A percentile compares a stretch with the other conserved stretches of the same genome.
These are phyloP conservation scores for Aphelocoma californica DNA, from an alignment of 2,797 vertebrate genomes.

Conservation along the genomic window DNA sequence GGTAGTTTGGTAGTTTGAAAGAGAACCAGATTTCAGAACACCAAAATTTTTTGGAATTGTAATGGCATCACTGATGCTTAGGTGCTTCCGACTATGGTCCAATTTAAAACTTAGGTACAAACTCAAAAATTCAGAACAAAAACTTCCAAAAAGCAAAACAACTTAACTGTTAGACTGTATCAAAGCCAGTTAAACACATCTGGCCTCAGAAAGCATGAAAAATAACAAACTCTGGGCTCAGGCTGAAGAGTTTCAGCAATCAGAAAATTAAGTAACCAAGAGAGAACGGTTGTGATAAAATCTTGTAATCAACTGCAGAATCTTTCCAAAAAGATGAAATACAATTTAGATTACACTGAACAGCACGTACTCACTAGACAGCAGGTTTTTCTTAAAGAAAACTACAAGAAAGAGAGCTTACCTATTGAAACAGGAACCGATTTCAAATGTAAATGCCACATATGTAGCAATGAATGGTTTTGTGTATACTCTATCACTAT, in stretches of 20 bases:
- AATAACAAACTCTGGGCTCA: neutral
- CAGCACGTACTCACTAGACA: neutral
- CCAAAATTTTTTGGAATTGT: neutral
- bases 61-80: neutral
- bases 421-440: constrained; percentile 87
- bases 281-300: neutral
- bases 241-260: neutral
- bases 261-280: neutral
- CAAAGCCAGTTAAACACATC: neutral
- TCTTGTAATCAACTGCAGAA: neutral
- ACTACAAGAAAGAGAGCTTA: constrained; percentile 65
- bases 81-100: neutral
- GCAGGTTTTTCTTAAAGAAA: neutral
- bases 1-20: neutral
- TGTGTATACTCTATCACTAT: constrained; percentile 88
- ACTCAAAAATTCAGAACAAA: neutral
- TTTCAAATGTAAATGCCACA: constrained; percentile 95
- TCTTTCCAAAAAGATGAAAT: neutral
- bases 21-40: neutral
- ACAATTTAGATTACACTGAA: neutral
- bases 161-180: neutral
- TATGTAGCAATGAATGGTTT: constrained; percentile 86
- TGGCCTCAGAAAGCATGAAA: neutral
- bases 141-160: neutral
- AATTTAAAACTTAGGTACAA: neutral